Base-by-base conservation (phyloP, 2,113 vertebrate species). In the Aphyosemion australe region DNA sequence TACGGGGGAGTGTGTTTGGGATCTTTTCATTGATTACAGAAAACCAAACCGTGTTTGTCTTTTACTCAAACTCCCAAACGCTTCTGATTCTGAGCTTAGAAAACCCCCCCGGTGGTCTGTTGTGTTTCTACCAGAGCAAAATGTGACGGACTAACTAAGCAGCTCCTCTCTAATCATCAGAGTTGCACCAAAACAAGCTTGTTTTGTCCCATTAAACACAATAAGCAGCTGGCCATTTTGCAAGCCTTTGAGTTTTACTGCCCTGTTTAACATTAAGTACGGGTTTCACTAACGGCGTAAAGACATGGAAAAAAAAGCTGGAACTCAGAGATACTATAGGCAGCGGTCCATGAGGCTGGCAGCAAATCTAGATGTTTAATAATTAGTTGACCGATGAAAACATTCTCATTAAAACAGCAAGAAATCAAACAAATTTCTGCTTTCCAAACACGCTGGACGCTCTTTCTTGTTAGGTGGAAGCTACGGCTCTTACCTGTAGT, bases 401-500 rank as follows among this genome's bases (percentile, higher is more conserved):
- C 71, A 74, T 78, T 78, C 42, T 65, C 34, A 61, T 66, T 49
- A 80, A 83, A 70, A 21, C 41, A 56, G 65, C 37, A 8, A 46
- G 63, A 60, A 77, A 78, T 72, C 60, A 72, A 80, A 71, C 69
- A 73, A 52, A 51, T 53, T 39, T 60, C 46, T 63, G 5, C 21
- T 48, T 19, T n/a, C 6, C 16, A 13, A 16, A n/a, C 26, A 26
- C n/a, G n/a, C n/a, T n/a, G n/a, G 26, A 26, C n/a, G n/a, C n/a
- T n/a, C n/a, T n/a, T n/a, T 47, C 20, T 26, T 42, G 37, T 14
- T 13, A 20, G 3, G 3, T 52, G 18, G 53, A 47, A 47, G 6
- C 1, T 12, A n/a, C 19, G 32, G 53, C 43, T 77, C 95, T 93
- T 93, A 99, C 97, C 97, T 96, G 94, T 99, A 99, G 69, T 99